A percentile compares a stretch with the other conserved stretches of the same genome.
These are phyloP conservation scores for Lathronympha strigana DNA, from an alignment of 2,888 invertebrate species.

Conservation along the genomic window DNA sequence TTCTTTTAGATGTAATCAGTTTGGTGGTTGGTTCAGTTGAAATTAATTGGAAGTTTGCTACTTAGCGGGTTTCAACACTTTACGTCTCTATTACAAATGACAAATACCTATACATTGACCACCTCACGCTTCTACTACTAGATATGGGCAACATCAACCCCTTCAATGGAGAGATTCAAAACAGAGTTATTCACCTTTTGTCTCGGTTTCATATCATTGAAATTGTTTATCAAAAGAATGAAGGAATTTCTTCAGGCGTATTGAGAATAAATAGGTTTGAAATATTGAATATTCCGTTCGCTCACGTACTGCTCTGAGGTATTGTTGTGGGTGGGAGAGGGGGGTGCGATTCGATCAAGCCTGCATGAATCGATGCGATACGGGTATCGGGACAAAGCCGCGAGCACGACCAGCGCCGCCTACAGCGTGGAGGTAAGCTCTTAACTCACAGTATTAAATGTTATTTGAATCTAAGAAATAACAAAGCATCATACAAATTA, in stretches of 20 bases:
- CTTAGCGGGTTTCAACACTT: too few relatives aligned
- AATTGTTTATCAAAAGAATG: conserved; percentile 39
- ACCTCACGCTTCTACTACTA: not conserved
- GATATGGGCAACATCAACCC: not conserved
- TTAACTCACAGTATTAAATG: conserved; percentile 28
- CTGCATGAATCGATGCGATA: conserved; percentile 82
- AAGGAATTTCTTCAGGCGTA: conserved; percentile 32
- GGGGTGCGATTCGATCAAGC: conserved; percentile 75
- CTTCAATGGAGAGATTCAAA: not conserved
- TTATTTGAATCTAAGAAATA: conserved; percentile 18
- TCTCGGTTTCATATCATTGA: conserved; percentile 18
- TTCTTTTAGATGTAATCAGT: not conserved
- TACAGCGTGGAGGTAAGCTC: conserved; percentile 24
- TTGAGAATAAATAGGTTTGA: conserved; percentile 39
- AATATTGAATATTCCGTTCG: conserved; percentile 52
- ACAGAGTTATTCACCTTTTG: conserved; percentile 23
- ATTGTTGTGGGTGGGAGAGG: conserved; percentile 62
- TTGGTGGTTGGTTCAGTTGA: too few relatives aligned
- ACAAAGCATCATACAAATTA: conserved; percentile 20
- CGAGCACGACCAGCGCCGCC: conserved; percentile 57
- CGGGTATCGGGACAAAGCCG: conserved; percentile 80
- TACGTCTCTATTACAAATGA: not conserved
- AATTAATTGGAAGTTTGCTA: too few relatives aligned
- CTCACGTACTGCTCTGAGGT: conserved; percentile 57
- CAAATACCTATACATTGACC: too few relatives aligned